A percentile compares a stretch with the other conserved stretches of the same genome.
phyloP scores from a whole-genome alignment of 2,888 invertebrate genomes.

The Andrena minutula region DNA sequence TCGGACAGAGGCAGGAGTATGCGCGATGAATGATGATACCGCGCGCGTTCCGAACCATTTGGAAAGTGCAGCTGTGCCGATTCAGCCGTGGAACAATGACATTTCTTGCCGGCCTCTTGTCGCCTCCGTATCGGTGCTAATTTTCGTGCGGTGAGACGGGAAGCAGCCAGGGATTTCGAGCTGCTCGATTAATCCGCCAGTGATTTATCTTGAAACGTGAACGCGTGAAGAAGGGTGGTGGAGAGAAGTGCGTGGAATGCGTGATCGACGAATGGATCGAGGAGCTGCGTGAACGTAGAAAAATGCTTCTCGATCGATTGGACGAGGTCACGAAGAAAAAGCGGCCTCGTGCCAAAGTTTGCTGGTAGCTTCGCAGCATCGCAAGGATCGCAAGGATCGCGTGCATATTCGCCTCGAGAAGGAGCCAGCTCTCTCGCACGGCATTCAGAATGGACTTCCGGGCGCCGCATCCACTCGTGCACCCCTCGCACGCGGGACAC shows the following conservation, averaged over 20 bases:
- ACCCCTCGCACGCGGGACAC: constrained; percentile 81
- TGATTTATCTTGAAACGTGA: constrained; percentile 39
- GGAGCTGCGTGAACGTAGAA: constrained; percentile 32
- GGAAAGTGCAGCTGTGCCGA: constrained; percentile 41
- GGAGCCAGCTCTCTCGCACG: constrained; percentile 34
- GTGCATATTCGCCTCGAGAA: constrained; percentile 33
- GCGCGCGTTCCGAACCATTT: constrained; percentile 46
- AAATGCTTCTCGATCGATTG: constrained; percentile 62
- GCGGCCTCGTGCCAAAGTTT: constrained; percentile 54
- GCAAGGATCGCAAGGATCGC: not conserved
- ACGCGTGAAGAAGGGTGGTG: not conserved
- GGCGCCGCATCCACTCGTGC: constrained; percentile 82
- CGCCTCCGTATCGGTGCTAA: constrained; percentile 12
- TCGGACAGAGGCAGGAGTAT: constrained; percentile 49
- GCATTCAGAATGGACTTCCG: constrained; percentile 82
- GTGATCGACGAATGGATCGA: constrained; percentile 36
- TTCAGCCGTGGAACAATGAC: constrained; percentile 41
- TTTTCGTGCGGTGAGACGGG: not conserved
- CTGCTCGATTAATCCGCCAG: constrained; percentile 21
- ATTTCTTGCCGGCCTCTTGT: constrained; percentile 22
- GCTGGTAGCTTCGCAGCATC: constrained; percentile 50
- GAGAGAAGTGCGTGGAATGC: constrained; percentile 10
- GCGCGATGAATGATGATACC: constrained; percentile 62
- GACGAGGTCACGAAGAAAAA: constrained; percentile 55
- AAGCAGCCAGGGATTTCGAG: not conserved